Evolutionary conservation across 2,888 invertebrate species (phyloP).

Genomic region (Xestia xanthographa): DNA sequence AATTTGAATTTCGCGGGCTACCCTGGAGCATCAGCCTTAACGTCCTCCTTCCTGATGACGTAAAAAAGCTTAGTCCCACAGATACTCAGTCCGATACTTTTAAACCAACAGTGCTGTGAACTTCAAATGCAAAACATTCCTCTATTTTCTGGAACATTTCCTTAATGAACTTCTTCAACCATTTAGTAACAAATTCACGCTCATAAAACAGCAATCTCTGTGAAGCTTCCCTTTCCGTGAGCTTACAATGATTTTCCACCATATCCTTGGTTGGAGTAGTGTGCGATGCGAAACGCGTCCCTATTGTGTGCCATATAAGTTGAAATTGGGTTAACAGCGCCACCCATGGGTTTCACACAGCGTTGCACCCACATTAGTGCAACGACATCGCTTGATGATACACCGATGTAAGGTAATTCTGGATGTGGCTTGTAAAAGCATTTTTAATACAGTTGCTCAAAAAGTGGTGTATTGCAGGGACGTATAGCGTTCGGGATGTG

Average conservation of each 20-base stretch:
- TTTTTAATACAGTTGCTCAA: no score
- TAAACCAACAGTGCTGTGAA: neutral
- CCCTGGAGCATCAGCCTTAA: no score
- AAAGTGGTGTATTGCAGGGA: no score
- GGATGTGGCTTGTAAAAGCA: conserved; percentile 40
- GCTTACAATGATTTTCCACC: conserved; percentile 41
- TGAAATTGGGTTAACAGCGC: conserved; percentile 72
- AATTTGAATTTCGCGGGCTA: no score
- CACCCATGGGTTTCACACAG: conserved; percentile 72
- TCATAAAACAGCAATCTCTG: conserved; percentile 37
- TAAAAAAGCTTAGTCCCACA: neutral
- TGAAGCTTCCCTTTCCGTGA: conserved; percentile 54
- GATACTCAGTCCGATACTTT: neutral
- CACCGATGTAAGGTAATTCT: conserved; percentile 29
- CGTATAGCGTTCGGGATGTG: no score
- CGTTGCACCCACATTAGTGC: conserved; percentile 65
- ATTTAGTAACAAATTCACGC: conserved; percentile 38
- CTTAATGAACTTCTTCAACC: conserved; percentile 9
- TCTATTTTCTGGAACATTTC: neutral
- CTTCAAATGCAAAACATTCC: neutral
- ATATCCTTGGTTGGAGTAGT: conserved; percentile 45
- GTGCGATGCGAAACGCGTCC: conserved; percentile 62
- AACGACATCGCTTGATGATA: conserved; percentile 54
- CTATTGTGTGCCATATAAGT: conserved; percentile 65
- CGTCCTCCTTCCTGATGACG: neutral